Evolutionary conservation across 1,140 invertebrate species (phyloP).

Genomic region (Halictus rubicundus): DNA sequence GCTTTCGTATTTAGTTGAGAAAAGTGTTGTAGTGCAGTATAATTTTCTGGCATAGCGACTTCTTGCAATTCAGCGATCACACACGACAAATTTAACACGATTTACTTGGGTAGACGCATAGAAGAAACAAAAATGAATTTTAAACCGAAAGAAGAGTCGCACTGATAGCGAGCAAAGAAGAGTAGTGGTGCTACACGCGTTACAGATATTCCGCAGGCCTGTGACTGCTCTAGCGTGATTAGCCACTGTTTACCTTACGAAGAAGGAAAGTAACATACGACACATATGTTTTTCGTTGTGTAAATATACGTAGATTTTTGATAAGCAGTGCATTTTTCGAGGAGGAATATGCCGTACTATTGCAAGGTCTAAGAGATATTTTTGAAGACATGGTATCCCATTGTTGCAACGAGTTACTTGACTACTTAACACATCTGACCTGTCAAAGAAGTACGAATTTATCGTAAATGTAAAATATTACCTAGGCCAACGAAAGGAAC

Average conservation of each 20-base stretch:
- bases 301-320: constrained; percentile 52
- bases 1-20: constrained; percentile 7
- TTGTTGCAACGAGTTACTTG: constrained; percentile 22
- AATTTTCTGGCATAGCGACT: constrained; percentile 1
- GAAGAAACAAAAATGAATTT: constrained; percentile 34
- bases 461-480: constrained; percentile 5
- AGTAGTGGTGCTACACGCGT: constrained; percentile 5
- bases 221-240: constrained; percentile 21
- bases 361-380: constrained; percentile 35
- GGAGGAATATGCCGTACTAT: background rate
- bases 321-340: constrained; percentile 41
- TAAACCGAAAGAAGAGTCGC: constrained; percentile 26
- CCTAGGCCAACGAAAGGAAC: background rate
- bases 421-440: background rate
- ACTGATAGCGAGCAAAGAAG: background rate
- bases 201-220: constrained; percentile 31
- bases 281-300: constrained; percentile 47
- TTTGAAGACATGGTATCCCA: constrained; percentile 11
- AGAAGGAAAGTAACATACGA: constrained; percentile 9
- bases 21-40: constrained; percentile 31
- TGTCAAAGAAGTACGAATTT: constrained; percentile 5
- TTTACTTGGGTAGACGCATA: constrained; percentile 46
- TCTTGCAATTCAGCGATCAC: constrained; percentile 35
- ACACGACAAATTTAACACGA: constrained; percentile 64
- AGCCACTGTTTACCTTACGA: constrained; percentile 32